Conservation (phyloP, 2,888 invertebrate genomes). For the Synanthedon tipuliformis region DNA sequence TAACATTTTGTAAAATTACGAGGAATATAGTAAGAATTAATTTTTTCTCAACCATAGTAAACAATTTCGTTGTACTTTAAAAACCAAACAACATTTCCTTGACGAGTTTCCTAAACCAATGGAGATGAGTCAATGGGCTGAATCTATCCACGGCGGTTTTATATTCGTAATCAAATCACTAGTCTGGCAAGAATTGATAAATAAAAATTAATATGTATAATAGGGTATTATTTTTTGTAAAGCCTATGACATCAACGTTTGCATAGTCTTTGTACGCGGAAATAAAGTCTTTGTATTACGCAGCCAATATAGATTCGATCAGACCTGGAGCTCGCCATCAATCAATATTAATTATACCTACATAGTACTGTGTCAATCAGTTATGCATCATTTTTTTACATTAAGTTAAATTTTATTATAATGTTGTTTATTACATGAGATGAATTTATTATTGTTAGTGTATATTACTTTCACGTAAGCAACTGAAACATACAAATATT, state of each 20-base stretch:
- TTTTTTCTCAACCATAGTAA: conserved; percentile 15
- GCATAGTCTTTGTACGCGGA: conserved; percentile 14
- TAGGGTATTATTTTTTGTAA: conserved; percentile 10
- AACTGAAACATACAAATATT: no score
- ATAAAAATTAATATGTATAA: conserved; percentile 9
- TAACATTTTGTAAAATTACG: conserved; percentile 12
- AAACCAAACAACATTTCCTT: conserved; percentile 27
- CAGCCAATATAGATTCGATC: conserved; percentile 2
- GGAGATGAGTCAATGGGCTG: conserved; percentile 36
- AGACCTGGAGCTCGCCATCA: conserved; percentile 8
- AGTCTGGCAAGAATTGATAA: conserved; percentile 40
- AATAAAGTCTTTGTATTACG: conserved; percentile 5
- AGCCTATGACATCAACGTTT: conserved; percentile 27
- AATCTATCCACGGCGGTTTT: conserved; percentile 22
- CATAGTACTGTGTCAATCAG: not conserved
- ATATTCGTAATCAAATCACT: conserved; percentile 37
- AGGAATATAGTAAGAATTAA: conserved; percentile 10
- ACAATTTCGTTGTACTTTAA: conserved; percentile 3
- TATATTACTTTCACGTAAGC: no score
- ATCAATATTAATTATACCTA: conserved; percentile 1
- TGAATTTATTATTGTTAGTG: no score
- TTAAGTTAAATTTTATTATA: no score
- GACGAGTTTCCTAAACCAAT: conserved; percentile 36
- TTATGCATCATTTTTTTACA: no score
- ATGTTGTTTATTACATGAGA: no score